Conservation (phyloP, 2,888 invertebrate species). For the Brachypterus glaber region DNA sequence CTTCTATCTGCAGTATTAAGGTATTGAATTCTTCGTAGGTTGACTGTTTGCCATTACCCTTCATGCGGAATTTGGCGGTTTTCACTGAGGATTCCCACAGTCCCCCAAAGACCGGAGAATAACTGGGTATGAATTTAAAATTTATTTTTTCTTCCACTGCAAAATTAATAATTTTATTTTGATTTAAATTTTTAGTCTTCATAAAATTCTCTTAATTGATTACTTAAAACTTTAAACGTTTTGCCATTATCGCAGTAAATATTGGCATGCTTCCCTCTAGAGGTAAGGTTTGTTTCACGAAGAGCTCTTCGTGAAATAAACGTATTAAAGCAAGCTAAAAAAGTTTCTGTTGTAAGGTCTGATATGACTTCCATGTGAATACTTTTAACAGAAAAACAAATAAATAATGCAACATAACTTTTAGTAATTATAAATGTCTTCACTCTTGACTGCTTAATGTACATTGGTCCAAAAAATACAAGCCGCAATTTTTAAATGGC, state of each 20-base stretch:
- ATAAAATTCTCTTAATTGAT: slow-evolving; percentile 10
- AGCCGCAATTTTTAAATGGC: slow-evolving; percentile 10
- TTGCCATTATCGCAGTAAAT: slow-evolving; percentile 10
- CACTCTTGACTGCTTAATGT: neutral
- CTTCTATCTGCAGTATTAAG: slow-evolving; percentile 27
- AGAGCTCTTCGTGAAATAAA: slow-evolving; percentile 9
- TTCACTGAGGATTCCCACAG: slow-evolving; percentile 31
- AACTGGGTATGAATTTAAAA: too few relatives aligned
- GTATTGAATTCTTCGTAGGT: slow-evolving; percentile 29
- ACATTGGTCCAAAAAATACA: slow-evolving; percentile 3
- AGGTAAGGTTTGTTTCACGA: too few relatives aligned
- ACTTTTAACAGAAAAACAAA: slow-evolving; percentile 4
- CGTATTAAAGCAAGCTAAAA: slow-evolving; percentile 7
- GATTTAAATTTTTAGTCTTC: slow-evolving; percentile 1
- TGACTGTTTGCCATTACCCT: slow-evolving; percentile 21
- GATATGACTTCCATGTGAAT: slow-evolving; percentile 10
- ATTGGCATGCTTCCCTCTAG: slow-evolving; percentile 3
- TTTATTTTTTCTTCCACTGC: neutral
- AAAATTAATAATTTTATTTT: neutral
- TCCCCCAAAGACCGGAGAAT: too few relatives aligned
- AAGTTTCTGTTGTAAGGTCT: slow-evolving; percentile 7
- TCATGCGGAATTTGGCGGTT: slow-evolving; percentile 25
- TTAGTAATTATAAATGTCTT: slow-evolving; percentile 3
- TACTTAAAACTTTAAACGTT: slow-evolving; percentile 8
- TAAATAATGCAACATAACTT: neutral